Evolutionary conservation across 2,113 vertebrate species (phyloP).

Genomic region (Terrapene triunguis): DNA sequence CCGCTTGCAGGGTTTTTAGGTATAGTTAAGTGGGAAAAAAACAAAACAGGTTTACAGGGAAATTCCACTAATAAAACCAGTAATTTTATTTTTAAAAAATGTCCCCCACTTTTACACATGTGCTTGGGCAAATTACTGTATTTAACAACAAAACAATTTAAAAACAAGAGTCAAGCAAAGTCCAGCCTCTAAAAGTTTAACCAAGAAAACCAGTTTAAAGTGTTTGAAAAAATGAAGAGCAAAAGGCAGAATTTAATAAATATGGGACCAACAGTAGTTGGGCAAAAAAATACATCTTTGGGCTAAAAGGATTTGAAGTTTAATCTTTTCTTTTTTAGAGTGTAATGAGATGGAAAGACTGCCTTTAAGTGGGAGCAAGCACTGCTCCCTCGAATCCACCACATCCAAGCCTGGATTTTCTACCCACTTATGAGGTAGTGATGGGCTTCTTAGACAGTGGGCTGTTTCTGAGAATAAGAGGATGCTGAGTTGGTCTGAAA

Average conservation of each 20-base stretch:
- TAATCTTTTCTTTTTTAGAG: not conserved
- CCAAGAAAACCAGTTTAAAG: not conserved
- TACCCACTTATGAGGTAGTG: not conserved
- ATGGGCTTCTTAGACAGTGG: not conserved
- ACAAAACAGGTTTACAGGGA: not conserved
- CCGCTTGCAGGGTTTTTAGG: not conserved
- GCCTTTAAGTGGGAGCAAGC: not conserved
- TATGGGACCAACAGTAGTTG: not conserved
- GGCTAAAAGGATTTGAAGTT: not conserved
- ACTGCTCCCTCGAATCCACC: not conserved
- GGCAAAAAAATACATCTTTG: not conserved
- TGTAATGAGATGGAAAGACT: not conserved
- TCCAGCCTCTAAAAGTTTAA: not conserved
- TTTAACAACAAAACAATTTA: not conserved
- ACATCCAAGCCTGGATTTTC: not conserved
- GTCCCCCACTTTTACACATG: not conserved
- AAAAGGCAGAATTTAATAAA: not conserved
- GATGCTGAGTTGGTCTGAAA: not conserved
- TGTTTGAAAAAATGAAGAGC: not conserved
- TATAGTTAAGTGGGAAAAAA: not conserved
- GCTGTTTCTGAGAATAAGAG: not conserved
- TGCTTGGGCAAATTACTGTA: not conserved
- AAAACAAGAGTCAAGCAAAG: not conserved
- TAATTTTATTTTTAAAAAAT: too few species aligned
- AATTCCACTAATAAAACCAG: not conserved